Evolutionary conservation across 1,140 invertebrate genomes (phyloP).

Genomic region (silkworm (Bombyx mori)): DNA sequence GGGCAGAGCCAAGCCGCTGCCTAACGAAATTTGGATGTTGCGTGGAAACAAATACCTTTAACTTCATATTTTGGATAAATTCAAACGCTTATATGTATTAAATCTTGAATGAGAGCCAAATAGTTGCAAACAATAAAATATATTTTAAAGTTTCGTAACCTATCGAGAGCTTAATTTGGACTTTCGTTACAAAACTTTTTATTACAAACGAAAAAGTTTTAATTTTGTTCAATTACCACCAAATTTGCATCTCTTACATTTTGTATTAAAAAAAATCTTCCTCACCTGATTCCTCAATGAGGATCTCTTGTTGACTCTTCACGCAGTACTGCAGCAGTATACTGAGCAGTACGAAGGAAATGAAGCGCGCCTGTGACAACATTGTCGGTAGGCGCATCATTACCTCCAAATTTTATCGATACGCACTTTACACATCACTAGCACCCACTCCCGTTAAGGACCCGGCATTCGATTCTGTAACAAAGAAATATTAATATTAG

Average conservation of each 20-base stretch:
- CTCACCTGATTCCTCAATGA: constrained; percentile 56
- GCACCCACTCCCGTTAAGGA: constrained; percentile 10
- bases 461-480: constrained; percentile 13
- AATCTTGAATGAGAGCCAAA: too few species aligned
- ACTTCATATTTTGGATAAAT: too few species aligned
- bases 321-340: constrained; percentile 34
- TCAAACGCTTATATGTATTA: too few species aligned
- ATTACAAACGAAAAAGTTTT: too few species aligned
- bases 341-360: constrained; percentile 26
- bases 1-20: too few species aligned
- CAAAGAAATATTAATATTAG: constrained; percentile 8
- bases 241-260: background rate
- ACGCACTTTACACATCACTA: constrained; percentile 28
- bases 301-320: constrained; percentile 46
- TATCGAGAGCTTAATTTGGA: too few species aligned
- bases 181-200: too few species aligned
- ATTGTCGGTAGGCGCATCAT: constrained; percentile 24
- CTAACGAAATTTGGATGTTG: too few species aligned
- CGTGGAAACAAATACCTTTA: too few species aligned
- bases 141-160: too few species aligned
- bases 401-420: constrained; percentile 18
- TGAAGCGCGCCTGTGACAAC: constrained; percentile 24
- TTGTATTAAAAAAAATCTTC: constrained; percentile 4
- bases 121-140: too few species aligned
- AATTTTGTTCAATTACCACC: background rate